Evolutionary conservation across 2,113 vertebrate genomes (phyloP).

Genomic region (Siniperca knerii): DNA sequence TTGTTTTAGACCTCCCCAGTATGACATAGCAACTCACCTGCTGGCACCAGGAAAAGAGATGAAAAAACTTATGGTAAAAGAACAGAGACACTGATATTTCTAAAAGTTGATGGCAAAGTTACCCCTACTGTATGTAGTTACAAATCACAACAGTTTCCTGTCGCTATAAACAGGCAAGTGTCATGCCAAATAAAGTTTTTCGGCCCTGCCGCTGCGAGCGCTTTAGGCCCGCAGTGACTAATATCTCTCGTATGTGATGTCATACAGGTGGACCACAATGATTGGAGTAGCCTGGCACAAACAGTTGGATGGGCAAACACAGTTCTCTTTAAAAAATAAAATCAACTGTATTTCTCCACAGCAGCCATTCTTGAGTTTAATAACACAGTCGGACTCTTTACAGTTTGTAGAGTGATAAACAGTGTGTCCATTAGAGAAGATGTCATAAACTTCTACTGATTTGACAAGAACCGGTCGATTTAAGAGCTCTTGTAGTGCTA

Average conservation of each 20-base stretch:
- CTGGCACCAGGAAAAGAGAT: no score
- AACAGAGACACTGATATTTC: no score
- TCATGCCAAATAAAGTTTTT: not conserved
- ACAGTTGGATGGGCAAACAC: not conserved
- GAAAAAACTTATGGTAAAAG: no score
- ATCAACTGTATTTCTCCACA: constrained; percentile 41
- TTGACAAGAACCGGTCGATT: not conserved
- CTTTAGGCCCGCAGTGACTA: constrained; percentile 1
- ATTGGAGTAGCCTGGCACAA: not conserved
- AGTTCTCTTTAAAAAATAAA: constrained; percentile 5
- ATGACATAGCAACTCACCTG: no score
- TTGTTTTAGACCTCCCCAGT: not conserved
- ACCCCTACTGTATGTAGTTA: not conserved
- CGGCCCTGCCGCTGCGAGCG: not conserved
- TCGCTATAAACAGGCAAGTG: not conserved
- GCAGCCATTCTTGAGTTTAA: not conserved
- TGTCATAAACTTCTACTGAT: constrained; percentile 22
- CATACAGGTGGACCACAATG: constrained; percentile 25
- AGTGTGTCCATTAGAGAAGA: constrained; percentile 19
- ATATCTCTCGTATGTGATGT: constrained; percentile 10
- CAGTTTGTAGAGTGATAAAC: constrained; percentile 14
- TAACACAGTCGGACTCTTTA: rapidly evolving
- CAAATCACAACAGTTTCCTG: not conserved
- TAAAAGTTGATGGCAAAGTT: not conserved
- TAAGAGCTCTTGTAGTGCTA: constrained; percentile 6